phyloP scores from a whole-genome alignment of 2,797 vertebrate genomes.

The Oreochromis grahami region DNA sequence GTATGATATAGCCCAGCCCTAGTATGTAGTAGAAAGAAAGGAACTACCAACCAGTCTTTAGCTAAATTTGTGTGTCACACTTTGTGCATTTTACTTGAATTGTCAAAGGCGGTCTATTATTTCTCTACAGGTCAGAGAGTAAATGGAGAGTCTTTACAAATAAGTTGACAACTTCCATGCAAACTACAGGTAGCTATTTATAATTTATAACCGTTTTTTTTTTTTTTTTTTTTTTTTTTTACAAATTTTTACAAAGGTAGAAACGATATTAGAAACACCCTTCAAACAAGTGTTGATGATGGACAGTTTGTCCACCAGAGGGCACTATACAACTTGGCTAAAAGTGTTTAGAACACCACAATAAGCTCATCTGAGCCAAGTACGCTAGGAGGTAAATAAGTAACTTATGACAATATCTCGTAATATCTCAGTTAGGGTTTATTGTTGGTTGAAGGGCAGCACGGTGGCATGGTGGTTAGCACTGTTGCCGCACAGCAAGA shows the following conservation, averaged over 20 bases:
- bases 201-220: fast-evolving
- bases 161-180: background rate
- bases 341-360: background rate
- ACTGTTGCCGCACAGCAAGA: no score
- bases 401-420: background rate
- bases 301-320: background rate
- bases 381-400: background rate
- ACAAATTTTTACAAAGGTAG: background rate
- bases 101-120: background rate
- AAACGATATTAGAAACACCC: background rate
- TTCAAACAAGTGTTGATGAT: background rate
- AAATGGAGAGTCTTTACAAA: background rate
- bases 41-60: background rate
- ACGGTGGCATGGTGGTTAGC: no score
- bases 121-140: background rate
- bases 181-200: background rate
- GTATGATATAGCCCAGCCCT: no score
- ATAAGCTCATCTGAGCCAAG: background rate
- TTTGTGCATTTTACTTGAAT: background rate
- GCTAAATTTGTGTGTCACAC: background rate
- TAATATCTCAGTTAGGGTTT: background rate
- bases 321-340: background rate
- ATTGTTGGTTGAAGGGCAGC: no score
- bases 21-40: background rate
- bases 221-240: background rate